A percentile compares a stretch with the other conserved stretches of the same genome.
These are phyloP conservation scores for Notospermus geniculatus DNA, from an alignment of 1,140 invertebrate genomes.

Conservation along the genomic window DNA sequence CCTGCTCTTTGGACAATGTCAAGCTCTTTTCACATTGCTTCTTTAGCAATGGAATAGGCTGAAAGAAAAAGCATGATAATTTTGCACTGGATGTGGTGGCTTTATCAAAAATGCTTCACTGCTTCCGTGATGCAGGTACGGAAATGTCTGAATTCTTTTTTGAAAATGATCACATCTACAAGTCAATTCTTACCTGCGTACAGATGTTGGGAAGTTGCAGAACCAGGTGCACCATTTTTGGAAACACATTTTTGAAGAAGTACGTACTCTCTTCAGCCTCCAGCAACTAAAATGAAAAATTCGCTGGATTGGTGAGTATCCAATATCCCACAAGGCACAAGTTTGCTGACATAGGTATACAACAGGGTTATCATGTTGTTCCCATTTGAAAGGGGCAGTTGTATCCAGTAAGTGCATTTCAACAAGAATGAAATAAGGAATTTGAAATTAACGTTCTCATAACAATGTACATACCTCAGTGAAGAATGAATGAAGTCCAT, in stretches of 20 bases:
- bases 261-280: constrained; percentile 63
- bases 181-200: constrained; percentile 61
- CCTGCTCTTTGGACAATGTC: constrained; percentile 79
- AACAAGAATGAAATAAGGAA: too few relatives aligned
- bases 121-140: too few relatives aligned
- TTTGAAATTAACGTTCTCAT: too few relatives aligned
- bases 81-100: neutral
- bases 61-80: constrained; percentile 18
- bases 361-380: too few relatives aligned
- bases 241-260: constrained; percentile 76
- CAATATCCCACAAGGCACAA: too few relatives aligned
- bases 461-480: constrained; percentile 63
- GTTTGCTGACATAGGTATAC: too few relatives aligned
- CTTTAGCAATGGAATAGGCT: constrained; percentile 75
- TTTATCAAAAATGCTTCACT: neutral
- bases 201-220: constrained; percentile 74
- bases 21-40: constrained; percentile 62
- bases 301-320: too few relatives aligned
- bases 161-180: too few relatives aligned
- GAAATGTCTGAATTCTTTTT: too few relatives aligned
- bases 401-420: too few relatives aligned
- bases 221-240: constrained; percentile 75
- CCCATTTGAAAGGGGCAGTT: too few relatives aligned
- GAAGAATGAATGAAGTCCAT: constrained; percentile 69
- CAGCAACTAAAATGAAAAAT: constrained; percentile 27